Evolutionary conservation across 2,888 invertebrate species (phyloP), one percentile per base, ranked within the genome.

Genomic region (Andricus curvator): DNA sequence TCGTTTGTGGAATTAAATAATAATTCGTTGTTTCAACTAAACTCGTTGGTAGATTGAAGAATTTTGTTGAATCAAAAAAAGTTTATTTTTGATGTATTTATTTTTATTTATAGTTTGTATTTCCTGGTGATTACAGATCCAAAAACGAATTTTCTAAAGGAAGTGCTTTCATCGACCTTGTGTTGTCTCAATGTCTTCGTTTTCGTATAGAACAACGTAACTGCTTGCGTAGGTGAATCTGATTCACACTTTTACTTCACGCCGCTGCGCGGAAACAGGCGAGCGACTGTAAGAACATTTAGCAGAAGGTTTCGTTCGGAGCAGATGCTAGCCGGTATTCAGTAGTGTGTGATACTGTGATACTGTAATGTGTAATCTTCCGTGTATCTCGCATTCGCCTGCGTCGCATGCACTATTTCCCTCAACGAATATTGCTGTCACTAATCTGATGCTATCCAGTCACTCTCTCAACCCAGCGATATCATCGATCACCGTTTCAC

Each of bases 291-390:
- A 66, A 4, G 68, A n/a, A 68, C 74, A 62, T 77, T 77, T 29
- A 66, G 79, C 80, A 83, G 80, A 77, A 48, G 77, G 51, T 82
- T 81, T 67, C 80, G 67, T 78, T 64, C 67, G 65, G n/a, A 78
- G 78, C 84, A 85, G 84, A 84, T 86, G 84, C 80, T 56, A 56
- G 22, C 22, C n/a, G 41, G 37, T 67, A 81, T 81, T 77, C 78
- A 81, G 81, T 82, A 81, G 17, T 41, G 66, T 66, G 66, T 20
- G 29, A 33, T 70, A 44, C 56, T 56, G n/a, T 56, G 48, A 48
- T 48, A 48, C n/a, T n/a, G 9, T 8, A 56, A 56, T 62, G 13
- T 62, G 13, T 22, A 62, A 62, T 62, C 25, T 62, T 25, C 62
- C 13, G 51, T 4, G n/a, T 33, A 51, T 51, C 51, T 17, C 33